Conservation (phyloP, 2,797 vertebrate species). For the Poliocrania exsul region DNA sequence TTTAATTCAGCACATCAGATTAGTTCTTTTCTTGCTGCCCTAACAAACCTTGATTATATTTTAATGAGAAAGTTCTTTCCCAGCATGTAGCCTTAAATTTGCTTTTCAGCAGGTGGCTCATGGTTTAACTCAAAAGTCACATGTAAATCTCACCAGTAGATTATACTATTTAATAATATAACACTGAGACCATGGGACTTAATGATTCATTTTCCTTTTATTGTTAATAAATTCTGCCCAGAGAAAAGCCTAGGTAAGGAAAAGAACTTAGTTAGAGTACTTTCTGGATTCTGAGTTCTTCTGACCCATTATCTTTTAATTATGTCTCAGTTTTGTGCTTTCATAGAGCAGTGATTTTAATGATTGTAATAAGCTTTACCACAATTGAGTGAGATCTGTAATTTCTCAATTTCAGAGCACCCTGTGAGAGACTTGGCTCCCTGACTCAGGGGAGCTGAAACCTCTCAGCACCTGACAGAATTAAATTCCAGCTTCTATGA, state of each 20-base stretch:
- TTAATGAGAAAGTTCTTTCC: conserved; percentile 35
- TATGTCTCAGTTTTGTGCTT: conserved; percentile 23
- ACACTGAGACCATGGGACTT: not conserved
- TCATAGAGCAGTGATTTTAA: conserved; percentile 2
- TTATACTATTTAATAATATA: conserved; percentile 19
- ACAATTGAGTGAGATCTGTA: not conserved
- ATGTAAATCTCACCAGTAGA: not conserved
- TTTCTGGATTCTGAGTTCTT: conserved; percentile 3
- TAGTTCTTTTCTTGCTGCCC: not conserved
- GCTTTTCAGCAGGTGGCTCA: conserved; percentile 34
- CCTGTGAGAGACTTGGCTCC: not conserved
- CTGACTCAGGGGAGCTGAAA: not conserved
- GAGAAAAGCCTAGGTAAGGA: not conserved
- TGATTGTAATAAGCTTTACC: conserved; percentile 52
- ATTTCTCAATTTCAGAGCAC: conserved; percentile 24
- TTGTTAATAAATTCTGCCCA: conserved; percentile 35
- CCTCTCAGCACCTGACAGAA: not conserved
- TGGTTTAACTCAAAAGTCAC: conserved; percentile 13
- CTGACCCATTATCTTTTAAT: conserved; percentile 50
- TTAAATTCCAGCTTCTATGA: not conserved
- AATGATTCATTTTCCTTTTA: conserved; percentile 42
- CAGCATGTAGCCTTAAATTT: conserved; percentile 12
- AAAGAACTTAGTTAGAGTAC: not conserved
- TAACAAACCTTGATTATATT: conserved; percentile 33
- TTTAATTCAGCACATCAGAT: not conserved